Evolutionary conservation across 2,797 vertebrate species (phyloP).

Genomic region (Thamnophis elegans): DNA sequence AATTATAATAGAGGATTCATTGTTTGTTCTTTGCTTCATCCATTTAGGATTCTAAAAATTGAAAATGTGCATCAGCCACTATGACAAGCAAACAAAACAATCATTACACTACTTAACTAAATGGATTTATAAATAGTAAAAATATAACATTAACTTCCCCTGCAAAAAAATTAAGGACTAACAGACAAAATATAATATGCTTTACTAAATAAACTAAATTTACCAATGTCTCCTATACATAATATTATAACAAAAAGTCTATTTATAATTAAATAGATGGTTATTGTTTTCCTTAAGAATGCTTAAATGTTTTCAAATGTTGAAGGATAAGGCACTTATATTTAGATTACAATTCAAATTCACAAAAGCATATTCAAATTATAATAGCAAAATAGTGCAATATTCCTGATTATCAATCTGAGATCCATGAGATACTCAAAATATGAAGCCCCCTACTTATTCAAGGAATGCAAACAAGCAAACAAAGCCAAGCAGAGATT

Average conservation of each 20-base stretch:
- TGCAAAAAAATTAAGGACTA: not conserved
- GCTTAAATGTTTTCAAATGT: conserved; percentile 39
- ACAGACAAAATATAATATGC: conserved; percentile 35
- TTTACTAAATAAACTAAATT: conserved; percentile 39
- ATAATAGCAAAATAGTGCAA: not conserved
- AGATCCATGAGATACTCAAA: not conserved
- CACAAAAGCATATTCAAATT: not conserved
- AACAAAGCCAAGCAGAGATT: not conserved
- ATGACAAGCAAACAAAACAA: not conserved
- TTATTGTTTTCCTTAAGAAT: conserved; percentile 30
- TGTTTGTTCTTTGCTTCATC: not conserved
- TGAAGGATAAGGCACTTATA: conserved; percentile 44
- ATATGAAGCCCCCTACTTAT: not conserved
- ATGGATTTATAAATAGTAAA: not conserved
- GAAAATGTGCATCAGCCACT: not conserved
- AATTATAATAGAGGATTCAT: not conserved
- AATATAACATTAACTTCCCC: not conserved
- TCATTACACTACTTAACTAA: conserved; percentile 21
- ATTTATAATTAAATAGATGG: conserved; percentile 12
- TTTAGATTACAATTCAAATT: conserved; percentile 51
- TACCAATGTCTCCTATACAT: conserved; percentile 46
- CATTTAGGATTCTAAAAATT: not conserved
- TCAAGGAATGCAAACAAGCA: not conserved
- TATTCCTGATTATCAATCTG: not conserved
- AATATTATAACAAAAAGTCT: conserved; percentile 43